Base-by-base conservation (phyloP, 2,888 invertebrate species). In the Hyalella azteca region DNA sequence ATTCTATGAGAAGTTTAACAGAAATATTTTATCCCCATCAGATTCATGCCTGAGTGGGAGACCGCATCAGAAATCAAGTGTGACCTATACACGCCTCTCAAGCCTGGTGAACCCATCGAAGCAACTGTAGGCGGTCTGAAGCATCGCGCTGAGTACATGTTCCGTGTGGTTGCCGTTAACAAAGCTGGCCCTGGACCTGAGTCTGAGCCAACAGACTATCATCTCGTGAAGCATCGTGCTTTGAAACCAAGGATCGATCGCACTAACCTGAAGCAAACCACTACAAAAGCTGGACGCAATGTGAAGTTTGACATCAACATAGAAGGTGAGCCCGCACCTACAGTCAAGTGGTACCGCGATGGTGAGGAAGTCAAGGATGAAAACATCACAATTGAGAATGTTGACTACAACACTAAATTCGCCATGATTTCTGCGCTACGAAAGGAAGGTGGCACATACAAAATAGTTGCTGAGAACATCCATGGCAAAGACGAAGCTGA, bases 201-300 rank as follows among this genome's bases (percentile, higher is more conserved):
- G 3, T 96, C 96, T 0, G 97, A 96, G 86, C 93, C 97, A 0
- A 95, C 96, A 77, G 93, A 93, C 88, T 93, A 93, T 90, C 95
- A 96, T 87, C 92, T 93, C 77, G 94, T 95, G 86, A 95, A 95
- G 87, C 93, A 95, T 87, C 94, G 94, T 89, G 90, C 95, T 86
- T 96, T 98, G 88, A 97, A 98, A 89, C 99, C 99, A 54, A 93
- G 95, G 87, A 99, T 99, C 88, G 97, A 98, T 89, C 92, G 97
- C 85, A 95, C 96, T 3, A 96, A 97, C 88, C 90, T 98, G 85
- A 96, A 97, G 88, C 93, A 94, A 73, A 90, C 96, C 73, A 93
- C 93, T 15, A 93, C 98, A 19, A 94, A 96, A 86, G 94, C 95
- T 84, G 97, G 97, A 49, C 96, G 97, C 88, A 91, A 93, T 0